Evolutionary conservation across 2,113 vertebrate genomes (phyloP), one percentile per base, ranked within the genome.

Genomic region (Origma solitaria): DNA sequence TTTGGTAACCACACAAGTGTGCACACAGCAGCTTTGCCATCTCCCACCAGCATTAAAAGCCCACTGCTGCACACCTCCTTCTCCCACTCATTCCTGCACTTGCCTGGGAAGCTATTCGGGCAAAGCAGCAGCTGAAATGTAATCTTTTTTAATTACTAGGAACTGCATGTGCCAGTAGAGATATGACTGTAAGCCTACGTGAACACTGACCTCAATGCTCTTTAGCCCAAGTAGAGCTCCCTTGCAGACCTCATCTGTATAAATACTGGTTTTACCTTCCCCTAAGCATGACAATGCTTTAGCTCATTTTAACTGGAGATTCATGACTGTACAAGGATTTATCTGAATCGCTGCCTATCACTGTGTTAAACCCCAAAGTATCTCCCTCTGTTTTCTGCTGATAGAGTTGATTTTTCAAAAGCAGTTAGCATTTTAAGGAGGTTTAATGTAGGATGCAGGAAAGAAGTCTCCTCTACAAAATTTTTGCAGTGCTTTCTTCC

Each of bases 91-190:
- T 94, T 71, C 84, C 70, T 92, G 62, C 4, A 4, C 38, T 95
- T 91, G 77, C 80, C 64, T 86, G 42, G 38, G 76, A 88, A 95
- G 69, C 23, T 86, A 40, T 53, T 69, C 14, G 62, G 86, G 71
- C 65, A 92, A 84, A 88, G 35, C 47, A 86, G 65, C 77, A 92
- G 25, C 42, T 61, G 89, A 96, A 94, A 95, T 1, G 0, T 64
- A 87, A 94, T 83, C 16, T 94, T 92, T 92, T 78, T 90, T 95
- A 82, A 93, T 93, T 94, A 73, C 80, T 49, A 86, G 58, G 35
- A 78, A 82, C 61, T 44, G 23, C 4, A 1, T 69, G 57, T 84
- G 57, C 70, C 40, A 45, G n/a, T 42, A 24, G 56, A 94, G 57
- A 79, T 72, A 38, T 37, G 65, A 53, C 53, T 84, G 35, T 27